phyloP scores from a whole-genome alignment of 2,888 invertebrate genomes.

The Petrolisthes cinctipes region DNA sequence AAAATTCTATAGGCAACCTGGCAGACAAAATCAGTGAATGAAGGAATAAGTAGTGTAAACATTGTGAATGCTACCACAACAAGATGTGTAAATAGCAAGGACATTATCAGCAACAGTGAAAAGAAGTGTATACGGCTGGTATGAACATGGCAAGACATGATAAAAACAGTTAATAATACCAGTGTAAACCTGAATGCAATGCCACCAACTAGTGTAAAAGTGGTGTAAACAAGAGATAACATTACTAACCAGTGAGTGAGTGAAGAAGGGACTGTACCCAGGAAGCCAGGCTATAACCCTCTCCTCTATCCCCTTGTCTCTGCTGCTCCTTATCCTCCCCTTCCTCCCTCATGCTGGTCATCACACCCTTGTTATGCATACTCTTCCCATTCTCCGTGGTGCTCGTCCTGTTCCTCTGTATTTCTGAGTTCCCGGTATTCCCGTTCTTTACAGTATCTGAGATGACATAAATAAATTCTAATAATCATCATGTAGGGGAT shows the following conservation, averaged over 20 bases:
- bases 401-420: not conserved
- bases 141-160: too few species aligned
- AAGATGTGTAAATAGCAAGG: too few species aligned
- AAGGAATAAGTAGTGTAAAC: too few species aligned
- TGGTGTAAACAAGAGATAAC: not conserved
- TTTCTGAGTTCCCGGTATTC: not conserved
- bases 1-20: not conserved
- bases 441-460: constrained; percentile 35
- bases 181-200: too few species aligned
- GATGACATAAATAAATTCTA: not conserved
- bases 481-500: not conserved
- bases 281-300: not conserved
- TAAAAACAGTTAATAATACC: too few species aligned
- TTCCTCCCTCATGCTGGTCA: constrained; percentile 35
- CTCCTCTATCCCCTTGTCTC: not conserved
- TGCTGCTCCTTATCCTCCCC: not conserved
- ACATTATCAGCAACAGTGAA: too few species aligned
- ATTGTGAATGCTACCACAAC: too few species aligned
- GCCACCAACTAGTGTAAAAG: not conserved
- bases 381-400: not conserved
- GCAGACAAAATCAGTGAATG: not conserved
- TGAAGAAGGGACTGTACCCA: constrained; percentile 50
- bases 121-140: too few species aligned
- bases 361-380: constrained; percentile 42
- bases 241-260: constrained; percentile 34